phyloP scores from a whole-genome alignment of 1,140 invertebrate genomes.

The Bombus superbus region DNA sequence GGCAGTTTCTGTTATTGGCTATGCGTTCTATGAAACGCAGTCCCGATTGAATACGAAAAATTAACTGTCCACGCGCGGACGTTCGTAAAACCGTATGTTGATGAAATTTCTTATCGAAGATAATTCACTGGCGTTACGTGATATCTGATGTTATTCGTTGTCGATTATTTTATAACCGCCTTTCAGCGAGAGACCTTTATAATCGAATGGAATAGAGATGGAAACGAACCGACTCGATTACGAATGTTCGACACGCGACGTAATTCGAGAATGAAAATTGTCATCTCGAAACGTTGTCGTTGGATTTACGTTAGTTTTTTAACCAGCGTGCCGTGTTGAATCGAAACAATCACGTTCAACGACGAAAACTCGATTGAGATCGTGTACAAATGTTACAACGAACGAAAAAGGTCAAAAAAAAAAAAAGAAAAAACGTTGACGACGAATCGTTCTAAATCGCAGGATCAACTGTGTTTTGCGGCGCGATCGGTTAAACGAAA shows the following conservation, averaged over 20 bases:
- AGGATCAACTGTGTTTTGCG: constrained; percentile 29
- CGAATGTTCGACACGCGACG: not conserved
- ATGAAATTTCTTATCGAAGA: constrained; percentile 7
- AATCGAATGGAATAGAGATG: not conserved
- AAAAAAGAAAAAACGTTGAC: not conserved
- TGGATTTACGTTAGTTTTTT: constrained; percentile 11
- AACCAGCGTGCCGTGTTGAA: not conserved
- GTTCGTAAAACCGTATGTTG: not conserved
- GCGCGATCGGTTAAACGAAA: constrained; percentile 51
- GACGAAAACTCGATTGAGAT: not conserved
- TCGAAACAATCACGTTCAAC: constrained; percentile 35
- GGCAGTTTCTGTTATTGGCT: not conserved
- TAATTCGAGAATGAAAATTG: constrained; percentile 32
- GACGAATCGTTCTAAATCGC: constrained; percentile 2
- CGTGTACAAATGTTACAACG: constrained; percentile 5
- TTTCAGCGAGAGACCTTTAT: not conserved
- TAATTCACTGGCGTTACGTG: not conserved
- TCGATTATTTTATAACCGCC: constrained; percentile 1
- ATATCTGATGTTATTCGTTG: not conserved
- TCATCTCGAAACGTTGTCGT: not conserved
- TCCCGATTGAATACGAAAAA: not conserved
- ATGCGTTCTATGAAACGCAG: not conserved
- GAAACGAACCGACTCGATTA: not conserved
- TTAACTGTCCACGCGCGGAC: not conserved
- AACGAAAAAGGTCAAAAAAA: not conserved